phyloP scores from a whole-genome alignment of 2,113 vertebrate species.

The Psittacara wagleri region DNA sequence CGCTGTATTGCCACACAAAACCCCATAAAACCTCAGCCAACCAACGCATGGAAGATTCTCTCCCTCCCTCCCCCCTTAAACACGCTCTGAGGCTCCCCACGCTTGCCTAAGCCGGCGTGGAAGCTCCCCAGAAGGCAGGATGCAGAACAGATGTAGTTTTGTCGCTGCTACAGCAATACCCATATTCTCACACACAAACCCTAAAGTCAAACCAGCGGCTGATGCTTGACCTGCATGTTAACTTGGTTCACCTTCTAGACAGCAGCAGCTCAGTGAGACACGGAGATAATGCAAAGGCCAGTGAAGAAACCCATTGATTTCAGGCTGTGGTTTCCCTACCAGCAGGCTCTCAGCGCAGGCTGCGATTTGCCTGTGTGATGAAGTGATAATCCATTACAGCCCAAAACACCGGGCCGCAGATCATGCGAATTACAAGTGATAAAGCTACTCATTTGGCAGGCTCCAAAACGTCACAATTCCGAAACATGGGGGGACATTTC shows the following conservation, averaged over 20 bases:
- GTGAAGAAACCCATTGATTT: not conserved
- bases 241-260: not conserved
- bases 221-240: not conserved
- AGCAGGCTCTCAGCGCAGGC: not conserved
- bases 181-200: not conserved
- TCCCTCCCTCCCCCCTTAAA: too few relatives aligned
- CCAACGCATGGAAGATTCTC: fast-evolving
- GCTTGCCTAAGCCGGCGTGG: fast-evolving
- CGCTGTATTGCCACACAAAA: not conserved
- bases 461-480: not conserved
- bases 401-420: not conserved
- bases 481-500: not conserved
- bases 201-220: not conserved
- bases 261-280: not conserved
- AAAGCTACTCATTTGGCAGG: not conserved
- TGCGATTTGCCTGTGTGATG: not conserved
- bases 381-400: not conserved
- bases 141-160: fast-evolving
- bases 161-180: not conserved
- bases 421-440: not conserved
- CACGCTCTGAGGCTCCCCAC: fast-evolving
- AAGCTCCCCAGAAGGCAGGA: not conserved
- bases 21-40: not conserved
- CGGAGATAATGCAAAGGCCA: not conserved
- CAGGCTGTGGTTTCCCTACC: not conserved